Conservation (phyloP, 2,888 invertebrate genomes). For the Buathra laborator region DNA sequence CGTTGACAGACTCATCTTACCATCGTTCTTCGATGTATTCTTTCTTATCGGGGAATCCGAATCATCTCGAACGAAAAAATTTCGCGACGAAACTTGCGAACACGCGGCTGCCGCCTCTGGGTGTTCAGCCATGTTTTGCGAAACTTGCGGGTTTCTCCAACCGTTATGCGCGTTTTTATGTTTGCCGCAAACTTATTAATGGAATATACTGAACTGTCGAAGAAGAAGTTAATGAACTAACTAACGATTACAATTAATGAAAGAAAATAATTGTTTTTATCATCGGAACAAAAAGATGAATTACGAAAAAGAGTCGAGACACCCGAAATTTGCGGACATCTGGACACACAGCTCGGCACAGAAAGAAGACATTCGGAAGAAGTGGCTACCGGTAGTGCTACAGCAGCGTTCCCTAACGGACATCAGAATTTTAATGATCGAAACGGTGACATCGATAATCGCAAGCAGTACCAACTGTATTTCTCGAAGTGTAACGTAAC, state of each 20-base stretch:
- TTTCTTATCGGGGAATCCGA: no score
- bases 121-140: no score
- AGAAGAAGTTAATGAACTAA: no score
- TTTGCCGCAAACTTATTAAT: neutral
- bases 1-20: no score
- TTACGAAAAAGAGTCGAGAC: neutral
- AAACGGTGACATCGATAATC: neutral
- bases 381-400: neutral
- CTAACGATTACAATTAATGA: no score
- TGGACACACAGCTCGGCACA: neutral
- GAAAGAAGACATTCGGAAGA: neutral
- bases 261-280: neutral
- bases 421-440: neutral
- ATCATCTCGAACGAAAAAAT: no score
- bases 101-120: neutral
- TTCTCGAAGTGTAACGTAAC: neutral
- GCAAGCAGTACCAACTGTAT: constrained; percentile 22
- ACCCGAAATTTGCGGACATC: neutral
- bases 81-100: no score
- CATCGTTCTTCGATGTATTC: no score
- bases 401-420: constrained; percentile 8
- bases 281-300: neutral
- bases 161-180: neutral
- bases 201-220: no score
- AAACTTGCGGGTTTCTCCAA: no score